Conservation (phyloP, 2,113 vertebrate genomes). For the Rhipidura dahli region DNA sequence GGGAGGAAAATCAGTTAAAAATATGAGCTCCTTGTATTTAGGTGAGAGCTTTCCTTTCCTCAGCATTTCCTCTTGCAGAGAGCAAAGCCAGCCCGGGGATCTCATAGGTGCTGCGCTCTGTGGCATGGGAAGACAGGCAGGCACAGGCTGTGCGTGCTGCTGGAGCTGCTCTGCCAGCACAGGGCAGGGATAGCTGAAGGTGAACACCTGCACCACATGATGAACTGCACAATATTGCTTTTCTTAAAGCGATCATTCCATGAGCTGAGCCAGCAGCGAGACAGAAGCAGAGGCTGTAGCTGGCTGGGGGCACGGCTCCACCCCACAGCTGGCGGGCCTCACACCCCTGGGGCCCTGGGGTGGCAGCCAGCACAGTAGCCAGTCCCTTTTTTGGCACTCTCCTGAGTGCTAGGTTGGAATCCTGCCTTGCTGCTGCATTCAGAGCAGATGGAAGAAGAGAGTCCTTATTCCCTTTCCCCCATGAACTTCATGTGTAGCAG, state of each 20-base stretch:
- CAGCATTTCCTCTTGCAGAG: not conserved
- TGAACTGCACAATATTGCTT: constrained; percentile 15
- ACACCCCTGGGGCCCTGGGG: constrained; percentile 52
- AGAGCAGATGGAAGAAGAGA: constrained; percentile 62
- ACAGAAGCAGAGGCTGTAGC: constrained; percentile 52
- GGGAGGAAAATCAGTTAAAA: not conserved
- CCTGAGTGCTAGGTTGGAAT: constrained; percentile 58
- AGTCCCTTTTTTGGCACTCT: constrained; percentile 67
- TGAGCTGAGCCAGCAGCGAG: not conserved
- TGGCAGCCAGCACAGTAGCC: constrained; percentile 67
- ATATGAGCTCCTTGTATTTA: not conserved
- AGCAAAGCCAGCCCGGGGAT: not conserved
- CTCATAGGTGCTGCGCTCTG: accelerated
- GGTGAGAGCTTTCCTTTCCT: not conserved
- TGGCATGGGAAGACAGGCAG: not conserved
- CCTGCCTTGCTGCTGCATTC: constrained; percentile 43
- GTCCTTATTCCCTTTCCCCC: constrained; percentile 32
- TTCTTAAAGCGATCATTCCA: not conserved
- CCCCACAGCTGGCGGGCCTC: constrained; percentile 60
- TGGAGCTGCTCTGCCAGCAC: not conserved
- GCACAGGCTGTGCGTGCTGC: not conserved
- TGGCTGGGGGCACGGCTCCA: constrained; percentile 62
- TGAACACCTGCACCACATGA: constrained; percentile 22
- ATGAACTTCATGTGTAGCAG: not conserved
- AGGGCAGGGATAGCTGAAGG: not conserved